Base-by-base conservation (phyloP, 2,797 vertebrate genomes). In the Pseudochaenichthys georgianus region DNA sequence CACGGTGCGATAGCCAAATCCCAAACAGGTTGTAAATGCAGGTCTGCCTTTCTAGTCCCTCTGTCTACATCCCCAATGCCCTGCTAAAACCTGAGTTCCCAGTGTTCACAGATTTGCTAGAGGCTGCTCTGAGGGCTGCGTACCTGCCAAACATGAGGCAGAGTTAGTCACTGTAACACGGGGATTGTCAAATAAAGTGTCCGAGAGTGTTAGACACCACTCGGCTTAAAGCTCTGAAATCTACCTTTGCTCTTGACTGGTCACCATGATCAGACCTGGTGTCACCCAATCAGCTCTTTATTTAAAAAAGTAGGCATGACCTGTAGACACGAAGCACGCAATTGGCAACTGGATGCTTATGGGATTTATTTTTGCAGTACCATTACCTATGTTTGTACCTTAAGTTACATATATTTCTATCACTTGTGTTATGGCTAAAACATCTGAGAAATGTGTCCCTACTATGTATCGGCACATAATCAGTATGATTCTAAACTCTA, bases 21-120 rank as follows among this genome's bases (percentile, higher is more conserved):
- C 94, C 93, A 94, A 94, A 94, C 93, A 94, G 93, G 95, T 95
- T 94, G 93, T 95, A 95, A 95, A 95, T 91, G 88, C 91, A 92
- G 89, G 91, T 93, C 91, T 91, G 89, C 85, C 85, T 93, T 93
- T 93, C 90, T 87, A 83, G 87, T 90, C 85, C 87, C 83, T 90
- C 82, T 89, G 87, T 93, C 92, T 89, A 73, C 78, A 86, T 90
- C 90, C 89, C 87, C 57, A 67, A 73, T 89, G 91, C 87, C 88
- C 89, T 48, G 83, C 87, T 88, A 74, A 92, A 93, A 87, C 85
- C 69, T 17, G 76, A 89, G 87, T 81, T 92, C 71, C 70, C 75
- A 82, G 87, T 86, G 89, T 89, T 89, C 77, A 84, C 90, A 91
- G 88, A 93, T 94, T 92, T 94, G 85, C 86, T 84, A 13, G 86